Evolutionary conservation across 2,113 vertebrate species (phyloP).

Genomic region (Gallinago media): DNA sequence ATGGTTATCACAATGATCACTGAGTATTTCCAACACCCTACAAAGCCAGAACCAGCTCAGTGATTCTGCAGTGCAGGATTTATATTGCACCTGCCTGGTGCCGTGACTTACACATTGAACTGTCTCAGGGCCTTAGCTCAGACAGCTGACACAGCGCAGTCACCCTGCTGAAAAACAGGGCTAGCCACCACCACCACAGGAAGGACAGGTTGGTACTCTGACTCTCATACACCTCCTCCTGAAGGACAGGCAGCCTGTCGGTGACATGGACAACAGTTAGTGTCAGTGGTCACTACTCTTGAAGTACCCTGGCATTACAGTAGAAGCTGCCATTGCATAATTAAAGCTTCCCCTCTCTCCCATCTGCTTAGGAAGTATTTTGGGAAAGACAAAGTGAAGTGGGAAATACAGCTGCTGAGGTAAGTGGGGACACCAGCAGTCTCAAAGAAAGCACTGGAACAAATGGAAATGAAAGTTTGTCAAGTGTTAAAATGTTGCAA

Average conservation of each 20-base stretch:
- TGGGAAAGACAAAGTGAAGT: background rate
- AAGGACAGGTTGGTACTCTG: rapidly evolving
- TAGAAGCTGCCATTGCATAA: background rate
- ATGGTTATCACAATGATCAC: background rate
- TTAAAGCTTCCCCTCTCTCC: background rate
- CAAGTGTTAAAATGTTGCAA: background rate
- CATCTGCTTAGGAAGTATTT: rapidly evolving
- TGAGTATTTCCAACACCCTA: background rate
- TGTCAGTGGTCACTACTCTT: background rate
- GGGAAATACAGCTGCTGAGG: background rate
- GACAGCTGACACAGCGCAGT: background rate
- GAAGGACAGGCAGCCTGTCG: background rate
- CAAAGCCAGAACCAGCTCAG: background rate
- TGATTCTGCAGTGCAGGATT: background rate
- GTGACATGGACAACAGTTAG: background rate
- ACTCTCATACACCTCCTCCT: rapidly evolving
- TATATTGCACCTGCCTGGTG: background rate
- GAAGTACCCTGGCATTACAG: background rate
- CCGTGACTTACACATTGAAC: background rate
- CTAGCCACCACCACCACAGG: rapidly evolving
- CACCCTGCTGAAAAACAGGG: background rate
- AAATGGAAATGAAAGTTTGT: background rate
- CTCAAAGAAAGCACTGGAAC: background rate
- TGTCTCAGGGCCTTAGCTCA: background rate
- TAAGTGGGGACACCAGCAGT: rapidly evolving